Conservation (phyloP, 2,888 invertebrate species). For the Macropis europaea region DNA sequence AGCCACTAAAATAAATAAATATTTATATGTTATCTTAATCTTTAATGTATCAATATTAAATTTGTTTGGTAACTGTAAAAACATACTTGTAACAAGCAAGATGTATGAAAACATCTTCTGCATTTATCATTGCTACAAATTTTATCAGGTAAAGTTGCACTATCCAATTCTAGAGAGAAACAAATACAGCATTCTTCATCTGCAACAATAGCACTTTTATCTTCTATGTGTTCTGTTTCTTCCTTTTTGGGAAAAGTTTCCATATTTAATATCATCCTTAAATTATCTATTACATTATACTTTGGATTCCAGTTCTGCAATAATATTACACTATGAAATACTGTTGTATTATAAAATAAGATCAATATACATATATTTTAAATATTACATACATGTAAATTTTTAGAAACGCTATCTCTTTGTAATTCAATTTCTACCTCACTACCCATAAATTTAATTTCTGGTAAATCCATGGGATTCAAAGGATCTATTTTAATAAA, state of each 20-base stretch:
- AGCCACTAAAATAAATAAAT: constrained; percentile 69
- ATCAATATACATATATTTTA: neutral
- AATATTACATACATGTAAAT: constrained; percentile 60
- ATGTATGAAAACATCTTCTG: constrained; percentile 70
- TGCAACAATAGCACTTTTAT: constrained; percentile 58
- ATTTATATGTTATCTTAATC: neutral
- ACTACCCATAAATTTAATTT: constrained; percentile 73
- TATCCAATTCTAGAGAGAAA: constrained; percentile 68
- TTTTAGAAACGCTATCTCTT: constrained; percentile 61
- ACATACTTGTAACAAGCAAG: constrained; percentile 71
- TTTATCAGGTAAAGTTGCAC: constrained; percentile 66
- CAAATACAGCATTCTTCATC: constrained; percentile 77
- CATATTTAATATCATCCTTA: constrained; percentile 68
- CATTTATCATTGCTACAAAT: constrained; percentile 75
- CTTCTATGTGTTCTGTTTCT: constrained; percentile 11
- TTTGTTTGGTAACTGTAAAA: neutral
- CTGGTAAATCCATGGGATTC: constrained; percentile 65
- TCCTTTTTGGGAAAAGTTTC: constrained; percentile 67
- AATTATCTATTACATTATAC: constrained; percentile 65
- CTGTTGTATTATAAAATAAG: neutral
- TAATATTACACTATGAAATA: neutral
- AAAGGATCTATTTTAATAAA: constrained; percentile 69
- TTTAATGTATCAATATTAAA: neutral
- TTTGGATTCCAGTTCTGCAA: constrained; percentile 72
- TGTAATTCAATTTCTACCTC: constrained; percentile 67